Base-by-base conservation (phyloP, 1,140 invertebrate species). In the Popillia japonica region DNA sequence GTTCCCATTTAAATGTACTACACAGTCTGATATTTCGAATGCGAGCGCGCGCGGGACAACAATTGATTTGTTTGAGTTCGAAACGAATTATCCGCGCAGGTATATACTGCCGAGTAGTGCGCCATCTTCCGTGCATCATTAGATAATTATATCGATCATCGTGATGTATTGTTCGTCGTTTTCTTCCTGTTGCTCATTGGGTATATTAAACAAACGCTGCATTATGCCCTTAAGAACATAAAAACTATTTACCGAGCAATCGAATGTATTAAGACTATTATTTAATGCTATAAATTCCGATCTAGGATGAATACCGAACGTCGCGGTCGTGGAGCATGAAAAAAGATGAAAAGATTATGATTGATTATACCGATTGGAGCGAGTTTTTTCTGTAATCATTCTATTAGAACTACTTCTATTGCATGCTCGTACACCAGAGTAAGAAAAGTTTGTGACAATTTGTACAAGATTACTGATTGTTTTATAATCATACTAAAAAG, bases 1-100 rank as follows among this genome's bases (percentile, higher is more conserved):
- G 72, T 44, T 74, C 72, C 42, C 72, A 74, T 74, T 74, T 74
- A 74, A 74, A 74, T 74, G 72, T 44, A 74, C 34, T 34, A 74
- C 72, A 34, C 14, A 6, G 34, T 55, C 72, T 40, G 72, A 74
- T 22, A 20, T 41, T 44, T 20, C 40, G 48, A 55, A 55, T 44
- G 17, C 72, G 72, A 74, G 61, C 61, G 22, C 72, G 6, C 72
- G 6, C 72, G 6, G 17, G 72, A 42, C 34, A 74, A 74, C 41
- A 74, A 74, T 74, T 74, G 72, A 74, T 74, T 74, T 74, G 72
- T 74, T 74, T 20, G 61, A 34, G 61, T 68, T 34, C 61, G 61
- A 27, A 34, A 34, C 20, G 61, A 68, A 68, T 68, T 34, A 34
- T 68, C 22, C 22, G 7, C 10, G 22, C 6, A 14, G 22, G 27